phyloP scores from a whole-genome alignment of 2,113 vertebrate genomes.

The Macaca nemestrina region DNA sequence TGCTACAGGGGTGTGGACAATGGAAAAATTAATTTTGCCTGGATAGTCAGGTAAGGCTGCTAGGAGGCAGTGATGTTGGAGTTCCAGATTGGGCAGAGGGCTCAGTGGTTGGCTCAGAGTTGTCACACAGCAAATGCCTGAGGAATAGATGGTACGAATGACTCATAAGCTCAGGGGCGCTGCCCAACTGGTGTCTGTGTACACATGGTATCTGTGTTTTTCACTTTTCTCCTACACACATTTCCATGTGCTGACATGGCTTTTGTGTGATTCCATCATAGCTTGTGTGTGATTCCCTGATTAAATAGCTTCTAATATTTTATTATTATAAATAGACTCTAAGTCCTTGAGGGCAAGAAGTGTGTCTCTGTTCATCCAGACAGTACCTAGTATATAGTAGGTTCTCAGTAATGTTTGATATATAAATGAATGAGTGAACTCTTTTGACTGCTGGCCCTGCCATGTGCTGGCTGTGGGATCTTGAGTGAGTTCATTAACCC shows the following conservation, averaged over 20 bases:
- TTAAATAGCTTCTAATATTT: neutral
- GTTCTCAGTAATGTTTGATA: neutral
- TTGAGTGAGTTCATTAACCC: neutral
- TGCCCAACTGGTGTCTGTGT: neutral
- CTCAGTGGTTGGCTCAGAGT: neutral
- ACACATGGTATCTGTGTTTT: neutral
- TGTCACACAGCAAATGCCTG: neutral
- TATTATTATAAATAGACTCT: neutral
- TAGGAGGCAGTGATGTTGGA: neutral
- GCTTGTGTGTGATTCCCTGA: neutral
- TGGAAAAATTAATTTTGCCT: neutral
- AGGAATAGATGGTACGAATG: neutral
- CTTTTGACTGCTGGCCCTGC: neutral
- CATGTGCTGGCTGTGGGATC: neutral
- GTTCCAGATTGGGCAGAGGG: neutral
- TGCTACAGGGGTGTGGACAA: neutral
- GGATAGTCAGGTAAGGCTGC: neutral
- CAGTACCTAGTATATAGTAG: neutral
- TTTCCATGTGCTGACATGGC: neutral
- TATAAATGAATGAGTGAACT: neutral
- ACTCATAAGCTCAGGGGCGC: neutral
- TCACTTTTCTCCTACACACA: neutral
- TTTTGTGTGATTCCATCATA: neutral
- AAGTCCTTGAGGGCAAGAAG: neutral
- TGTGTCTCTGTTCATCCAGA: neutral